Conservation (phyloP, 2,888 invertebrate species). For the Rhamphomyia laevipes region DNA sequence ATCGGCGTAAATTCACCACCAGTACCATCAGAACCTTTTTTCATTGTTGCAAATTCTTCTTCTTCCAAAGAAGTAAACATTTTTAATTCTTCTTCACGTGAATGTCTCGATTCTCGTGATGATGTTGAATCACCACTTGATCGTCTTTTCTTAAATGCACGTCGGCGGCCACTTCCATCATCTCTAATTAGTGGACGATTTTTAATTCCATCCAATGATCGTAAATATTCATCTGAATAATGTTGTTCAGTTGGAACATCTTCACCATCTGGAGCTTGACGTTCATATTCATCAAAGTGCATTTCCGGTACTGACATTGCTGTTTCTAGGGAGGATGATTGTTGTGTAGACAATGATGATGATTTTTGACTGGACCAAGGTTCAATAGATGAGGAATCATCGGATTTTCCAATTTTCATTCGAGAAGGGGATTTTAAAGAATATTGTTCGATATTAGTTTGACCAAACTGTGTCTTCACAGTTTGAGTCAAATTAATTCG, state of each 20-base stretch:
- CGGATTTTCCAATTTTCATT: slow-evolving; percentile 29
- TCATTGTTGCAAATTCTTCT: slow-evolving; percentile 41
- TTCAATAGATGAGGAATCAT: slow-evolving; percentile 31
- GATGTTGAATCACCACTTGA: slow-evolving; percentile 45
- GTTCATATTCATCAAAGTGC: slow-evolving; percentile 45
- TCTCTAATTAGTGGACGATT: slow-evolving; percentile 47
- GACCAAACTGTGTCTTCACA: slow-evolving; percentile 33
- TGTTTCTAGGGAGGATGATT: slow-evolving; percentile 17
- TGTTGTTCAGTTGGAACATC: slow-evolving; percentile 19
- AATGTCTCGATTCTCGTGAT: slow-evolving; percentile 47
- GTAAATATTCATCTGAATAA: slow-evolving; percentile 37
- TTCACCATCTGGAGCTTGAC: slow-evolving; percentile 31
- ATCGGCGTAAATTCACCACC: slow-evolving; percentile 28
- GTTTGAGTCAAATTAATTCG: slow-evolving; percentile 16
- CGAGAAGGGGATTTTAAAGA: slow-evolving; percentile 23
- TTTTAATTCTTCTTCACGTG: slow-evolving; percentile 51
- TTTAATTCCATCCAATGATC: slow-evolving; percentile 55
- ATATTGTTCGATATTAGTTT: slow-evolving; percentile 23
- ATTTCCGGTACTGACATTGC: slow-evolving; percentile 33
- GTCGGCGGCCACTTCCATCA: slow-evolving; percentile 48
- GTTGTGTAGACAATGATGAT: slow-evolving; percentile 28
- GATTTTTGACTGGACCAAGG: slow-evolving; percentile 25
- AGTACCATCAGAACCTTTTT: slow-evolving; percentile 19
- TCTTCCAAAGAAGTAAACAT: slow-evolving; percentile 53
- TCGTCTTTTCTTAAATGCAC: slow-evolving; percentile 48